Percentiles rank a stretch among this genome's conserved stretches.
Conservation (phyloP, 1,140 invertebrate species). For the Sycobia sp. region DNA sequence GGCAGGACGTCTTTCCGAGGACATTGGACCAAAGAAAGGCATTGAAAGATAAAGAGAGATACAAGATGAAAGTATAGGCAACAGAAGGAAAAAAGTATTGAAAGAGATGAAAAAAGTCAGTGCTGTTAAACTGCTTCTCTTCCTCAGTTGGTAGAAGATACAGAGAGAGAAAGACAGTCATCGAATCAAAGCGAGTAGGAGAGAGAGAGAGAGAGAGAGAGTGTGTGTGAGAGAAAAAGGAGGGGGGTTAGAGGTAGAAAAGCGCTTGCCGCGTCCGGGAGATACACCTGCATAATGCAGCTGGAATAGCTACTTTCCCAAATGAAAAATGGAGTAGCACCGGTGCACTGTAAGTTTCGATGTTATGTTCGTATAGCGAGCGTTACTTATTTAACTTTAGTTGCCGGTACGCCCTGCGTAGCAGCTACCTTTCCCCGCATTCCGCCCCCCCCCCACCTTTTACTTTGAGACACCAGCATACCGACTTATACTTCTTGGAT, state of each 20-base stretch:
- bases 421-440: neutral
- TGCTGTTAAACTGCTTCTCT: slow-evolving; percentile 6
- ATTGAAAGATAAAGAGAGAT: neutral
- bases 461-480: slow-evolving; percentile 12
- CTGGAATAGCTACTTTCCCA: slow-evolving; percentile 40
- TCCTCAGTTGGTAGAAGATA: neutral
- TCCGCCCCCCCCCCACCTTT: neutral
- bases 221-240: neutral
- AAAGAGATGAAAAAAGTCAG: slow-evolving; percentile 9
- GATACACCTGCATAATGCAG: slow-evolving; percentile 47
- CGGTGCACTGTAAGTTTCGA: slow-evolving; percentile 29
- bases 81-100: neutral
- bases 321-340: slow-evolving; percentile 50
- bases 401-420: slow-evolving; percentile 27
- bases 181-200: neutral
- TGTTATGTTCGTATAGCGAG: slow-evolving; percentile 31
- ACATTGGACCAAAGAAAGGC: neutral
- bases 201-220: neutral
- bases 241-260: neutral
- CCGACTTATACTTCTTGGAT: neutral
- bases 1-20: neutral
- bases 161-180: neutral
- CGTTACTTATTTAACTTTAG: slow-evolving; percentile 50
- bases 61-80: neutral
- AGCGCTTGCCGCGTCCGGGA: slow-evolving; percentile 6